Evolutionary conservation across 2,113 vertebrate genomes (phyloP).

Genomic region (Nipponia nippon): DNA sequence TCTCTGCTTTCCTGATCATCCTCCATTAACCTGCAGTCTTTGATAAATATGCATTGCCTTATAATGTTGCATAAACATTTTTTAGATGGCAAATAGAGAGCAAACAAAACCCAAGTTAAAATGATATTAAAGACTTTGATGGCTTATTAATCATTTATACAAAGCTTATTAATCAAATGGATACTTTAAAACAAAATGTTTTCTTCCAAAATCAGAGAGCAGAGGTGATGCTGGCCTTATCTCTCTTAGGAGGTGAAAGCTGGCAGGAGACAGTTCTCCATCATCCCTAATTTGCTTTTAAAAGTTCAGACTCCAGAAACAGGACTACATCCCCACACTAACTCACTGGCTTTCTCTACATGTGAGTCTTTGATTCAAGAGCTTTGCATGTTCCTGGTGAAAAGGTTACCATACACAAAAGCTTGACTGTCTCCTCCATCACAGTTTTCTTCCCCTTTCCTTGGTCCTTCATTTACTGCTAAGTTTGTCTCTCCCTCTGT

Average conservation of each 20-base stretch:
- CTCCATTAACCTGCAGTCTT: constrained; percentile 49
- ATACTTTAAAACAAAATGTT: not conserved
- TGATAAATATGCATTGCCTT: constrained; percentile 28
- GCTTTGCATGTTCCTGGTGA: not conserved
- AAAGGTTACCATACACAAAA: not conserved
- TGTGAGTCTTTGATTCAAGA: not conserved
- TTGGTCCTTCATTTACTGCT: not conserved
- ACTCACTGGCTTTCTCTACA: not conserved
- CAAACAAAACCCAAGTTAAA: constrained; percentile 47
- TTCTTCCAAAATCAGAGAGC: not conserved
- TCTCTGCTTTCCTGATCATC: constrained; percentile 31
- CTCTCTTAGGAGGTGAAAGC: not conserved
- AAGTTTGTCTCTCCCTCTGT: not conserved
- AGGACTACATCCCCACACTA: not conserved
- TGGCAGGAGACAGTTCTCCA: not conserved
- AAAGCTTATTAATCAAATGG: constrained; percentile 16
- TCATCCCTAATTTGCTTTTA: not conserved
- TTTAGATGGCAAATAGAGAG: constrained; percentile 41
- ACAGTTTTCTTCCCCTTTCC: not conserved
- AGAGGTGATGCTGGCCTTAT: not conserved
- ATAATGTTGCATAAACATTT: constrained; percentile 58
- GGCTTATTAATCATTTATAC: constrained; percentile 41
- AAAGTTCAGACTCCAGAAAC: not conserved
- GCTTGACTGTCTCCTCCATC: not conserved
- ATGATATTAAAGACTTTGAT: constrained; percentile 29